Conservation (phyloP, 1,140 invertebrate species). For the Lutraria rhynchaena region DNA sequence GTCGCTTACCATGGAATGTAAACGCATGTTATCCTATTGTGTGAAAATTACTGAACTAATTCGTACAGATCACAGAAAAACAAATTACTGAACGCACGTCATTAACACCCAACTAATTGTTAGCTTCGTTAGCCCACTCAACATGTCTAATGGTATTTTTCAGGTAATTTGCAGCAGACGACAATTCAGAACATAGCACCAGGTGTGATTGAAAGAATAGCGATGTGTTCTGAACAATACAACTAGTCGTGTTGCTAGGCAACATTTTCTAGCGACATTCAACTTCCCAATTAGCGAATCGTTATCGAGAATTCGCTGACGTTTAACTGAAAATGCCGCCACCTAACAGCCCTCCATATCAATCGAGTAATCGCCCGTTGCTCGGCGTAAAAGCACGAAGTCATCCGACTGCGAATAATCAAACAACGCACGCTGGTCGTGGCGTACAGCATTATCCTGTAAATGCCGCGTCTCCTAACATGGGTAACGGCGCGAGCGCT, state of each 20-base stretch:
- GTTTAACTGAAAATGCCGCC: slow-evolving; percentile 43
- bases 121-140: too few relatives aligned
- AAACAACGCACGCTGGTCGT: slow-evolving; percentile 16
- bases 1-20: too few relatives aligned
- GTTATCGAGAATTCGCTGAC: slow-evolving; percentile 31
- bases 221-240: slow-evolving; percentile 10
- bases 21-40: too few relatives aligned
- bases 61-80: too few relatives aligned
- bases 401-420: slow-evolving; percentile 10
- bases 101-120: too few relatives aligned
- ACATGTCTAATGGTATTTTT: too few relatives aligned
- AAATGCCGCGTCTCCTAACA: slow-evolving; percentile 61
- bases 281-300: slow-evolving; percentile 47
- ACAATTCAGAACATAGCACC: neutral
- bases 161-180: neutral
- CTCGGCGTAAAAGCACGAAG: slow-evolving; percentile 47
- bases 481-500: slow-evolving; percentile 80
- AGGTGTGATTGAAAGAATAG: slow-evolving; percentile 26
- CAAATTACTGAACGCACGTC: too few relatives aligned
- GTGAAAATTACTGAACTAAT: too few relatives aligned
- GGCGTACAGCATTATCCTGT: slow-evolving; percentile 9
- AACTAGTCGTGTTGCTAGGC: slow-evolving; percentile 26
- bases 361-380: slow-evolving; percentile 38
- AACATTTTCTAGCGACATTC: slow-evolving; percentile 40
- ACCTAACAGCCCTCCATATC: slow-evolving; percentile 36